Conservation (phyloP, 2,888 invertebrate species). For the Leucophenga montana region DNA sequence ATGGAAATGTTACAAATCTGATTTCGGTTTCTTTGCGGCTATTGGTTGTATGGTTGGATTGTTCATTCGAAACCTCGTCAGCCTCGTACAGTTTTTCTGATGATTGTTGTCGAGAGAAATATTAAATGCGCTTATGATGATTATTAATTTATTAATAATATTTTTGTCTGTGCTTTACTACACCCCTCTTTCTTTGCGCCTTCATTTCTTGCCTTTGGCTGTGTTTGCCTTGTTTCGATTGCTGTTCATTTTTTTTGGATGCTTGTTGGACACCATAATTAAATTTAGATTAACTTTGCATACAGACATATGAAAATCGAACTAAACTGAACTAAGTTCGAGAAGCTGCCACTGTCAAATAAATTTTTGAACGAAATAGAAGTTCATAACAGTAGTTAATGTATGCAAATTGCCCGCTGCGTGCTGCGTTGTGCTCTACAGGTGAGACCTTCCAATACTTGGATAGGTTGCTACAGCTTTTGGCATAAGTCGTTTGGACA, state of each 20-base stretch:
- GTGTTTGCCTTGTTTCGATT: not conserved
- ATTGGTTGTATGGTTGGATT: not conserved
- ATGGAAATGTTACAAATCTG: conserved; percentile 30
- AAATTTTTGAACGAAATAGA: conserved; percentile 9
- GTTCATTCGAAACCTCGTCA: not conserved
- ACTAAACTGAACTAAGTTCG: not conserved
- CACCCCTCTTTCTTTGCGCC: not conserved
- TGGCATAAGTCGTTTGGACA: conserved; percentile 12
- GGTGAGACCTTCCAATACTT: too few relatives aligned
- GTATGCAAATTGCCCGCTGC: conserved; percentile 61
- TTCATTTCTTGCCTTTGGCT: not conserved
- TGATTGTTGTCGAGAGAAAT: conserved; percentile 44
- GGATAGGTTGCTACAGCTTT: not conserved
- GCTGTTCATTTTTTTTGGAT: conserved; percentile 41
- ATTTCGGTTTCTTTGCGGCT: conserved; percentile 6
- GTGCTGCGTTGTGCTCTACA: conserved; percentile 29
- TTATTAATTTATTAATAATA: conserved; percentile 60
- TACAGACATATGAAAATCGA: not conserved
- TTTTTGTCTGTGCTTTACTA: not conserved
- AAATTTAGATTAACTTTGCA: conserved; percentile 63
- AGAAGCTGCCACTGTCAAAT: conserved; percentile 3
- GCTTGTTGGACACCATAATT: conserved; percentile 62
- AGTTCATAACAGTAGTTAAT: conserved; percentile 57
- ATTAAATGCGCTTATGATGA: conserved; percentile 60
- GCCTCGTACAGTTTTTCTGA: conserved; percentile 5